Evolutionary conservation across 1,140 invertebrate species (phyloP).

Genomic region (Platyscapa corneri): DNA sequence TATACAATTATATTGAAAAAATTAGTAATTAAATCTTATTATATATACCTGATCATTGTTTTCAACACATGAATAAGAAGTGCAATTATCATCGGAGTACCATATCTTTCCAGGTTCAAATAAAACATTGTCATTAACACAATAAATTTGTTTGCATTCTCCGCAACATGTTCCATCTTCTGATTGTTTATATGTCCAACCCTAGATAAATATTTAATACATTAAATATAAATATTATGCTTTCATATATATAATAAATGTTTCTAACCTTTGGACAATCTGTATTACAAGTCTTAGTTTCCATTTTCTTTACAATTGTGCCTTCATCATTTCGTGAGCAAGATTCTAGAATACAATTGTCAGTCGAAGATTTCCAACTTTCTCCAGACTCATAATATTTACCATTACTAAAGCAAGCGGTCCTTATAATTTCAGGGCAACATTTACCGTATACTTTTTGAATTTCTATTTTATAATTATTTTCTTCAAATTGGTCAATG

Average conservation of each 20-base stretch:
- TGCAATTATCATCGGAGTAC: constrained; percentile 83
- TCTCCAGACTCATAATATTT: constrained; percentile 76
- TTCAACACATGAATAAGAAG: constrained; percentile 76
- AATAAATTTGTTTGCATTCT: constrained; percentile 79
- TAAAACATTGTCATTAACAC: constrained; percentile 77
- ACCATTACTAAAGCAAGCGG: constrained; percentile 76
- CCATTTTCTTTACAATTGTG: constrained; percentile 71
- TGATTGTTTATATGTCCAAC: constrained; percentile 76
- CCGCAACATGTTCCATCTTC: constrained; percentile 79
- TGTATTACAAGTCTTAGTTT: constrained; percentile 74
- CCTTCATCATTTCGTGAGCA: constrained; percentile 75
- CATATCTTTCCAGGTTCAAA: constrained; percentile 76
- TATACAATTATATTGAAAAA: too few relatives aligned
- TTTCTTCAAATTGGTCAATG: constrained; percentile 64
- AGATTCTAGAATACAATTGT: constrained; percentile 77
- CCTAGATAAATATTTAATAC: constrained; percentile 61
- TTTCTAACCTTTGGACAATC: constrained; percentile 72
- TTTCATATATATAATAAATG: constrained; percentile 17
- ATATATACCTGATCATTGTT: constrained; percentile 64
- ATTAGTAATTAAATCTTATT: neutral
- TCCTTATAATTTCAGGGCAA: constrained; percentile 74
- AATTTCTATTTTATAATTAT: constrained; percentile 74
- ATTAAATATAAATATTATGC: neutral
- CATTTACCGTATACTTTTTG: constrained; percentile 73
- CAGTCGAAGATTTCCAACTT: constrained; percentile 74